Conservation (phyloP, 2,113 vertebrate species). For the Prunella himalayana region DNA sequence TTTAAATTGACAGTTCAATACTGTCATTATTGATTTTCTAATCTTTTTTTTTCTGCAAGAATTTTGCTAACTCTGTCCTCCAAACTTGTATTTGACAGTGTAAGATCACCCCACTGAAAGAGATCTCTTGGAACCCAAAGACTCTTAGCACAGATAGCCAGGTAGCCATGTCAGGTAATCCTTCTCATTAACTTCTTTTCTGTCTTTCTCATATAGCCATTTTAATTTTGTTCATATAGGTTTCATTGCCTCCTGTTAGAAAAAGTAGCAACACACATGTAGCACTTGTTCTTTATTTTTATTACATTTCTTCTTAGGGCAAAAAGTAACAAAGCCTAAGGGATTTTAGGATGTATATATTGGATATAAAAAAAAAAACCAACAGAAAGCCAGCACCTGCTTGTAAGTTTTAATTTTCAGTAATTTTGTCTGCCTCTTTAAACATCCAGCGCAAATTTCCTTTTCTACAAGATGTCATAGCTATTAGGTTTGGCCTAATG, state of each 20-base stretch:
- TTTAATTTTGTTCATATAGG: background rate
- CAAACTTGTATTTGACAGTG: background rate
- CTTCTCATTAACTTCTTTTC: background rate
- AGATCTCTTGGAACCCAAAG: background rate
- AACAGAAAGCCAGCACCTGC: background rate
- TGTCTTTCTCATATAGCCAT: background rate
- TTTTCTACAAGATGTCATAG: background rate
- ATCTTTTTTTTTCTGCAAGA: background rate
- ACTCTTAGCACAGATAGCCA: background rate
- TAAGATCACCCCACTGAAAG: background rate
- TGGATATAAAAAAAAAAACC: rapidly evolving
- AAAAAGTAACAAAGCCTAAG: background rate
- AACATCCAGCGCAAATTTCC: background rate
- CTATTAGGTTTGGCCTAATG: background rate
- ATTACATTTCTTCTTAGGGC: background rate
- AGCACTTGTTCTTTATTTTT: background rate
- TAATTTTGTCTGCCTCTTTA: background rate
- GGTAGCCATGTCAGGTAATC: background rate
- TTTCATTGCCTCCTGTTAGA: background rate
- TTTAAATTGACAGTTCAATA: background rate
- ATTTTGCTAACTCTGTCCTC: background rate
- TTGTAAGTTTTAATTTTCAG: background rate
- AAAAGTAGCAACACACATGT: background rate
- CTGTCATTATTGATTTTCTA: background rate
- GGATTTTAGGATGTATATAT: background rate